Evolutionary conservation across 2,113 vertebrate genomes (phyloP).

Genomic region (Mionectes macconnelli): DNA sequence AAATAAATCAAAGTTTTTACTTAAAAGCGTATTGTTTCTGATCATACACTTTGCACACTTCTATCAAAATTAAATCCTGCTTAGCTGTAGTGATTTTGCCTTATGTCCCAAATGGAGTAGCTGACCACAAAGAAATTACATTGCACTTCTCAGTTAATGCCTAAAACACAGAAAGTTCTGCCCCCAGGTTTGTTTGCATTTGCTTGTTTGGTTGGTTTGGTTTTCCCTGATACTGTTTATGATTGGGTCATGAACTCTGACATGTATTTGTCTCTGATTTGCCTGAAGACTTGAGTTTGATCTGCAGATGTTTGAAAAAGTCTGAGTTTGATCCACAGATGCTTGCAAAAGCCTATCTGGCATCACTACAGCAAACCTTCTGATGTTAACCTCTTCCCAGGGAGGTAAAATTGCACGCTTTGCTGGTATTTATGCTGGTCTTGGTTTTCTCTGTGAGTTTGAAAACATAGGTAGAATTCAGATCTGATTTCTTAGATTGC

Average conservation of each 20-base stretch:
- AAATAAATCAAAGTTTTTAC: neutral
- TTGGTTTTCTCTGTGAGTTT: neutral
- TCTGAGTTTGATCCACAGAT: slow-evolving; percentile 1
- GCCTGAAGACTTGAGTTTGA: slow-evolving; percentile 27
- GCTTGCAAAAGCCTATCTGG: slow-evolving; percentile 21
- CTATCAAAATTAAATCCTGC: neutral
- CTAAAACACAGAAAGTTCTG: neutral
- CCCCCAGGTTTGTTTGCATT: neutral
- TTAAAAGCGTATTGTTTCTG: neutral
- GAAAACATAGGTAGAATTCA: neutral
- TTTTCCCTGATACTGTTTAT: neutral
- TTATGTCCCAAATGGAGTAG: neutral
- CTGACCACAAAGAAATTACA: neutral
- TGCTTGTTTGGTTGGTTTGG: neutral
- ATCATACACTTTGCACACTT: neutral
- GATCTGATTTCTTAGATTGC: neutral
- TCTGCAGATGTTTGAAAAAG: slow-evolving; percentile 9
- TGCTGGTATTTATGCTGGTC: neutral
- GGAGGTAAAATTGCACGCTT: neutral
- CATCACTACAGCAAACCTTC: neutral
- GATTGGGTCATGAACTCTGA: neutral
- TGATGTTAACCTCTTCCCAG: neutral
- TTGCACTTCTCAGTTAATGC: neutral
- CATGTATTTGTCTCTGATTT: neutral
- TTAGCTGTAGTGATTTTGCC: neutral